phyloP scores from a whole-genome alignment of 2,888 invertebrate genomes.

The Mythimna impura region DNA sequence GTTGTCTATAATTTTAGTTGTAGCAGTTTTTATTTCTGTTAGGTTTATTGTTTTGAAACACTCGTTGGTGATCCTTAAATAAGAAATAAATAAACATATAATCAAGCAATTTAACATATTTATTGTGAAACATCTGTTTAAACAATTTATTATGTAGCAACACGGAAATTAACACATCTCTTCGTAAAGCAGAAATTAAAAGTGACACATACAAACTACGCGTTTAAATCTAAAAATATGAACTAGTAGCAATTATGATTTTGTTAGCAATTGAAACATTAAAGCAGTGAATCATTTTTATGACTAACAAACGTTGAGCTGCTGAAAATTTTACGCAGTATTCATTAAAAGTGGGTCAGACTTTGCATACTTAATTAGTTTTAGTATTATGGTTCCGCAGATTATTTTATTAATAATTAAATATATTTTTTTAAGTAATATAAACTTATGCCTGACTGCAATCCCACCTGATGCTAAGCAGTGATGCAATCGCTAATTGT shows the following conservation, averaged over 20 bases:
- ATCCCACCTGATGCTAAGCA: no score
- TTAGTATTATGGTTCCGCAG: conserved; percentile 52
- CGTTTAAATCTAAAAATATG: conserved; percentile 45
- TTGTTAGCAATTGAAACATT: conserved; percentile 52
- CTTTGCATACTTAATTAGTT: conserved; percentile 59
- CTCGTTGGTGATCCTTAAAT: neutral
- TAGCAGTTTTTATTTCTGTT: no score
- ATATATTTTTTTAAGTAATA: no score
- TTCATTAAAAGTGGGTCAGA: conserved; percentile 62
- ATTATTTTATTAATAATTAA: neutral
- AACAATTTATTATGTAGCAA: conserved; percentile 1
- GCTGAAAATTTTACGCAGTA: conserved; percentile 64
- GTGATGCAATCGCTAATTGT: no score
- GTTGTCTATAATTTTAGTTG: no score
- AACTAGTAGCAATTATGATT: conserved; percentile 51
- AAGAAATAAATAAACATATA: no score
- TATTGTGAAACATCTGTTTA: neutral
- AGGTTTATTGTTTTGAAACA: no score
- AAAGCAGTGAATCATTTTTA: conserved; percentile 58
- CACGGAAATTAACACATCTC: conserved; percentile 12
- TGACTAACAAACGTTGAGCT: conserved; percentile 56
- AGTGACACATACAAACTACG: conserved; percentile 46
- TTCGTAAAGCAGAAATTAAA: neutral
- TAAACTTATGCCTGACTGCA: no score
- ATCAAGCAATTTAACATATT: no score